These are phyloP conservation scores for Lasioglossum pauxillum DNA, from an alignment of 2,888 invertebrate genomes.

Conservation along the genomic window DNA sequence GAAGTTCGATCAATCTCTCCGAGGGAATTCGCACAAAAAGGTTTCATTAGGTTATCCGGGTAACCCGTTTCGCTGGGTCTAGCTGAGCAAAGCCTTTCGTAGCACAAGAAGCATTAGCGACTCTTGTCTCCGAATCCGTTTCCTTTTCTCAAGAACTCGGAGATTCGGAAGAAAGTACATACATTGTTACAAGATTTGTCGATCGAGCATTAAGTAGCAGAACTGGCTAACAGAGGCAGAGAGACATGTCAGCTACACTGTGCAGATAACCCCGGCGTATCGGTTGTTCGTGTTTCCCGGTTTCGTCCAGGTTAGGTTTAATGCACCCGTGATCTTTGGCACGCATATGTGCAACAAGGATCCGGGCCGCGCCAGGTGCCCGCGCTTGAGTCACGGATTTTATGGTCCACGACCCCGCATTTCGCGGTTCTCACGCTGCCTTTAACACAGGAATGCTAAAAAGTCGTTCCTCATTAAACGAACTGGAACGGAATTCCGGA, in stretches of 20 bases:
- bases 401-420: slow-evolving; percentile 69
- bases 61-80: not conserved
- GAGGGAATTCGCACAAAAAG: not conserved
- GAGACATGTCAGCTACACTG: slow-evolving; percentile 4
- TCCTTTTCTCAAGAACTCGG: not conserved
- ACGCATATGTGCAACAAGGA: slow-evolving; percentile 49
- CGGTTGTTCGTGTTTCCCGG: slow-evolving; percentile 33
- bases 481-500: slow-evolving; percentile 74
- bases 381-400: slow-evolving; percentile 66
- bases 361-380: slow-evolving; percentile 38
- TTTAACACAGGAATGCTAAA: slow-evolving; percentile 69
- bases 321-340: slow-evolving; percentile 53
- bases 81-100: not conserved
- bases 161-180: not conserved
- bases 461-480: slow-evolving; percentile 74
- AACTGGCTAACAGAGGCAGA: not conserved
- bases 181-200: not conserved
- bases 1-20: not conserved
- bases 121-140: not conserved
- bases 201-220: not conserved
- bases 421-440: slow-evolving; percentile 73
- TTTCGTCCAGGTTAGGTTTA: slow-evolving; percentile 36
- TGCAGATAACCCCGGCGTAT: slow-evolving; percentile 23
- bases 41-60: slow-evolving; percentile 1
- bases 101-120: not conserved